These are phyloP conservation scores for Dendroctonus valens DNA, from an alignment of 1,140 invertebrate species.

Conservation along the genomic window DNA sequence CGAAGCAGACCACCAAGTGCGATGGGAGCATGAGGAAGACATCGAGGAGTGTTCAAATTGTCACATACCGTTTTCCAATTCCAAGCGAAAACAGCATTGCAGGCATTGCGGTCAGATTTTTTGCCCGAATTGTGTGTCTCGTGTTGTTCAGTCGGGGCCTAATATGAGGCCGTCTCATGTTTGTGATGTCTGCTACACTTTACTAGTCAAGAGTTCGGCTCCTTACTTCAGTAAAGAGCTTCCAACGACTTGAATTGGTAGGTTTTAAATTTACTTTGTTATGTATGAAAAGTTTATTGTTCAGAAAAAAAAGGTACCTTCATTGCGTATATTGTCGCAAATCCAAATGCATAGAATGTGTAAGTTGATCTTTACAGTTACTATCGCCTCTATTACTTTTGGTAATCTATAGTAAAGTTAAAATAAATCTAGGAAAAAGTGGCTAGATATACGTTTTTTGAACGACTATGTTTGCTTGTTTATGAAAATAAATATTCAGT, in stretches of 20 bases:
- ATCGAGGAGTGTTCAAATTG: conserved; percentile 86
- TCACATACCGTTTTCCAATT: conserved; percentile 62
- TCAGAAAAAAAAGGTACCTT: too few relatives aligned
- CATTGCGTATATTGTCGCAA: too few relatives aligned
- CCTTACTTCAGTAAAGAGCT: conserved; percentile 93
- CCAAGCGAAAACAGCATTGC: conserved; percentile 74
- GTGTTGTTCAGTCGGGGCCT: conserved; percentile 83
- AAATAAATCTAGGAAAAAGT: too few relatives aligned
- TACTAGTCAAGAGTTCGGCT: conserved; percentile 88
- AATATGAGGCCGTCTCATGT: conserved; percentile 82
- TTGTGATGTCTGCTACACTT: conserved; percentile 95
- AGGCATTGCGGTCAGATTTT: conserved; percentile 95
- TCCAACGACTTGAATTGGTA: conserved; percentile 43
- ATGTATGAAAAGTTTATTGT: conserved; percentile 1
- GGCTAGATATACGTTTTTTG: too few relatives aligned
- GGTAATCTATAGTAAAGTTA: too few relatives aligned
- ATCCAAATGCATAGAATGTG: too few relatives aligned
- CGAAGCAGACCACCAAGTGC: conserved; percentile 86
- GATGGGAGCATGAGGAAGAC: conserved; percentile 98
- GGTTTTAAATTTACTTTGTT: conserved; percentile 2
- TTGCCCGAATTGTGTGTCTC: conserved; percentile 80
- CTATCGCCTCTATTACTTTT: too few relatives aligned
- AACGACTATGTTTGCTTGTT: too few relatives aligned
- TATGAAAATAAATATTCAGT: too few relatives aligned
- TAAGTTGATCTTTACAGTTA: too few relatives aligned